phyloP scores from a whole-genome alignment of 2,888 invertebrate species.

The Ecdyonurus torrentis region DNA sequence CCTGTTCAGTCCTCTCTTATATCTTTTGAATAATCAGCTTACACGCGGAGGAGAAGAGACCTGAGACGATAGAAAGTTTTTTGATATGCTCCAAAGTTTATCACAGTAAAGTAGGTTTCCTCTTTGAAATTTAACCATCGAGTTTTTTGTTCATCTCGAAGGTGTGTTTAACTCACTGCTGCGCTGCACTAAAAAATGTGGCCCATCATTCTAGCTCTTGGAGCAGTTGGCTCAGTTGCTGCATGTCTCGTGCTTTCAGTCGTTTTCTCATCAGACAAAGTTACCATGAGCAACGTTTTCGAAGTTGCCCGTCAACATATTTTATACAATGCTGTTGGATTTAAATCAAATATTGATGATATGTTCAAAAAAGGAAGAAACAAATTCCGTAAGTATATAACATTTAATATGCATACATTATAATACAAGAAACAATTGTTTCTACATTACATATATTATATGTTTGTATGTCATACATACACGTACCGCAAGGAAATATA shows the following conservation, averaged over 20 bases:
- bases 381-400: slow-evolving; percentile 28
- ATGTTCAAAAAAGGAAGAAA: slow-evolving; percentile 36
- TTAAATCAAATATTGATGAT: slow-evolving; percentile 40
- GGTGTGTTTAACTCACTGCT: no score
- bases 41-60: no score
- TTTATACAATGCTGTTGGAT: slow-evolving; percentile 40
- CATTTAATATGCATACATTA: background rate
- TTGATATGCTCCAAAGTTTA: background rate
- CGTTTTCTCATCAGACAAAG: background rate
- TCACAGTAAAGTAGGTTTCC: background rate
- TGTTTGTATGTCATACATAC: no score
- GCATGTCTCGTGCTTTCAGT: background rate
- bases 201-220: background rate
- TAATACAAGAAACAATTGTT: no score
- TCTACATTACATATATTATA: no score
- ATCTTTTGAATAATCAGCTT: no score
- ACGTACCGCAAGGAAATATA: no score
- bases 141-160: background rate
- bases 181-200: background rate
- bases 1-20: no score
- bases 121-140: no score
- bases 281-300: background rate
- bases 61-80: background rate
- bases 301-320: background rate
- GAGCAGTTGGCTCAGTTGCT: background rate